Base-by-base conservation (phyloP, 2,797 vertebrate species). In the Manis javanica region DNA sequence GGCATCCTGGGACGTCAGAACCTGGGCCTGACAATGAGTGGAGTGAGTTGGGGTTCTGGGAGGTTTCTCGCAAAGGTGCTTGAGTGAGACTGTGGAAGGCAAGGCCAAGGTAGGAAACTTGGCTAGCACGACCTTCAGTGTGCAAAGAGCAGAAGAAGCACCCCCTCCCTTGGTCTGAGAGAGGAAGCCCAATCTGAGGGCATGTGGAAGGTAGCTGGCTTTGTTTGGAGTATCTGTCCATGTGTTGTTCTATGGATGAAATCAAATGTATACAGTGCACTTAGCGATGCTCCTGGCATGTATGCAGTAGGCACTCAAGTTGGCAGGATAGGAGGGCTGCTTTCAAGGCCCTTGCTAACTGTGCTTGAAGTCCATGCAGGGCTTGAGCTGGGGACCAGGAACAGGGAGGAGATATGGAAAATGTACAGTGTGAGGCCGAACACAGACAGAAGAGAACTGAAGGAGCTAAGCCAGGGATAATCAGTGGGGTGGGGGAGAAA, bases 1-100 rank as follows among this genome's bases (percentile, higher is more conserved):
- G 42, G 63, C 57, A 55, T 94, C 24, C 77, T 91, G 94, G 92
- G 72, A 94, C 91, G 79, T 63, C 59, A 63, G 79, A 83, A 63
- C 19, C 74, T 81, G 51, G 61, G 64, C 49, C 49, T 49, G 75
- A 37, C 39, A 69, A n/a, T 15, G 66, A 78, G 16, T 34, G 26
- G 21, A 94, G 42, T 21, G 46, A 91, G 29, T 51, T 69, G 61
- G 61, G 87, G 46, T 15, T 46, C 55, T 64, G 55, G n/a, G 77
- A 59, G 57, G 5, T 77, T 78, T 91, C 75, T 94, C 24, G 3
- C 24, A 61, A 89, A 94, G 14, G 26, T 18, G 59, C 31, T 91
- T 82, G 57, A 72, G 21, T 42, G 15, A 49, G 29, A 42, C 49
- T 21, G 5, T 39, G 66, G 51, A 94, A 91, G 42, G 14, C 26